phyloP scores from a whole-genome alignment of 2,113 vertebrate genomes.

The Thryonomys swinderianus region DNA sequence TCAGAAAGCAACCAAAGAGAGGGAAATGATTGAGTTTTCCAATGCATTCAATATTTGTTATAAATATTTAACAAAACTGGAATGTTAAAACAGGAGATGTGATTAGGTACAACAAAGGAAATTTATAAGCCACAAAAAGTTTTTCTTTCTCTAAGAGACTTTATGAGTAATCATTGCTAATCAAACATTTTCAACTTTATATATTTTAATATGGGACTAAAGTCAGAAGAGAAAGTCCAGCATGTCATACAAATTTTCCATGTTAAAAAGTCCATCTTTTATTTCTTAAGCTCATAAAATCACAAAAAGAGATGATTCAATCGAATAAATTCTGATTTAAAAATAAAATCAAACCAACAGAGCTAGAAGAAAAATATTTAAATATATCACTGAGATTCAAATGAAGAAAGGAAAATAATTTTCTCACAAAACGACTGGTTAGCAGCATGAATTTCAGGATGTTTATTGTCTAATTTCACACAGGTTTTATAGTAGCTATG shows the following conservation, averaged over 20 bases:
- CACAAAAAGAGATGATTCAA: neutral
- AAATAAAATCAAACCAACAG: neutral
- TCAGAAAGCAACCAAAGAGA: slow-evolving; percentile 34
- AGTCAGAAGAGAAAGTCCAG: neutral
- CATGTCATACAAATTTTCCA: neutral
- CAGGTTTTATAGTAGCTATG: accelerated
- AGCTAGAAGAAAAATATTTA: neutral
- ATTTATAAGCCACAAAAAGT: slow-evolving; percentile 27
- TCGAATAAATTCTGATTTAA: slow-evolving; percentile 24
- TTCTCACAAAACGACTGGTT: slow-evolving; percentile 9
- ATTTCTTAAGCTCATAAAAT: neutral
- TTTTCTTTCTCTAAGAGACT: neutral
- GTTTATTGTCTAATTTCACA: neutral
- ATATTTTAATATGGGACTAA: slow-evolving; percentile 36
- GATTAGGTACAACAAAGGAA: slow-evolving; percentile 43
- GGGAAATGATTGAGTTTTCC: slow-evolving; percentile 55
- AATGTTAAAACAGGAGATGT: slow-evolving; percentile 27
- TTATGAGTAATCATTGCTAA: slow-evolving; percentile 14
- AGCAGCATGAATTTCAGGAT: neutral
- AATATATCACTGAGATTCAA: neutral
- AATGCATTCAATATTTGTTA: slow-evolving; percentile 37
- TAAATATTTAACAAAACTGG: slow-evolving; percentile 45
- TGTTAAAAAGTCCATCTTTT: neutral
- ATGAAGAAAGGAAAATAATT: neutral
- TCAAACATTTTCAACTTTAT: slow-evolving; percentile 2